Evolutionary conservation across 1,140 invertebrate genomes (phyloP).

Genomic region (Drosophila sturtevanti): DNA sequence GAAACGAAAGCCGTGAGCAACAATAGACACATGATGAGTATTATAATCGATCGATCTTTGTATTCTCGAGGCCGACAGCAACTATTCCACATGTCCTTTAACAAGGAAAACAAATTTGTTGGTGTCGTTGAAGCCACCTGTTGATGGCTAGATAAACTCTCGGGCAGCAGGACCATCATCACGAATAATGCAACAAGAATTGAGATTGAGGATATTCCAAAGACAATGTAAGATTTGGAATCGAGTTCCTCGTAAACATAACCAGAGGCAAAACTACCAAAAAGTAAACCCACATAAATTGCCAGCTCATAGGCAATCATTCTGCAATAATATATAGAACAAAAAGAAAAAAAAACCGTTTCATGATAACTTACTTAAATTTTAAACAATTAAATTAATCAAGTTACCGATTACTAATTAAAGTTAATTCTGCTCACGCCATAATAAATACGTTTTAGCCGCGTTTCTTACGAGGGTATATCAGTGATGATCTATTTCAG

Average conservation of each 20-base stretch:
- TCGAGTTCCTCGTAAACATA: constrained; percentile 63
- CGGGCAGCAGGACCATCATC: constrained; percentile 58
- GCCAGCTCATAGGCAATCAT: constrained; percentile 86
- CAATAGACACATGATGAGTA: constrained; percentile 84
- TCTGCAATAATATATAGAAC: constrained; percentile 68
- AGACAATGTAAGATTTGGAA: constrained; percentile 47
- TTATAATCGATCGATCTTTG: constrained; percentile 84
- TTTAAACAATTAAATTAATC: no score
- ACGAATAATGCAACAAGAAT: constrained; percentile 52
- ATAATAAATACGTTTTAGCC: no score
- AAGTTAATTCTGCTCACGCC: no score
- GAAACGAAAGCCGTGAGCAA: constrained; percentile 83
- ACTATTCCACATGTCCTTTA: constrained; percentile 85
- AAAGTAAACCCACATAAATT: constrained; percentile 84
- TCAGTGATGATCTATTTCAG: no score
- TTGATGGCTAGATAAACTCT: constrained; percentile 43
- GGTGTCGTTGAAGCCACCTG: not conserved
- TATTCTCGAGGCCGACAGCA: constrained; percentile 85
- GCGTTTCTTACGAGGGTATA: no score
- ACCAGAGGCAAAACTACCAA: constrained; percentile 85
- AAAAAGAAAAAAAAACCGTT: not conserved
- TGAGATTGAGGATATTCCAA: constrained; percentile 55
- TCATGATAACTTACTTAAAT: not conserved
- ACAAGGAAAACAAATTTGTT: constrained; percentile 54
- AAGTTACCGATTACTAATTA: no score